A percentile compares a stretch with the other conserved stretches of the same genome.
phyloP scores from a whole-genome alignment of 2,888 invertebrate species.

The Piscicola geometra region DNA sequence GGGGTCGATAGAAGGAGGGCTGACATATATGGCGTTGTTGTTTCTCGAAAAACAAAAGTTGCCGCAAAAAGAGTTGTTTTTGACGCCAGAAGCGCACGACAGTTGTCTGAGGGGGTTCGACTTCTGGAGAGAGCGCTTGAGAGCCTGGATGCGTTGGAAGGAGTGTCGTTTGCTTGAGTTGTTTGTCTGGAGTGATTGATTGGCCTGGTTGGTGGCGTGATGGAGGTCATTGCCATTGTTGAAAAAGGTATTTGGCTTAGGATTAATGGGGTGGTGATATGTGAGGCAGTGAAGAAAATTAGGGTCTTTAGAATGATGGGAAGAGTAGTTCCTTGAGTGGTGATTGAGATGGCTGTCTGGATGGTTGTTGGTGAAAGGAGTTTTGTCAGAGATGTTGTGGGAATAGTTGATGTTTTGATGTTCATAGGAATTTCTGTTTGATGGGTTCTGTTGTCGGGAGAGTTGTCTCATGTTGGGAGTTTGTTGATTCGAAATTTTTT shows the following conservation, averaged over 20 bases:
- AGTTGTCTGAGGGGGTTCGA: background rate
- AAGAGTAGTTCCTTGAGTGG: background rate
- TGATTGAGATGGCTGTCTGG: too few species aligned
- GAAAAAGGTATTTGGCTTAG: too few species aligned
- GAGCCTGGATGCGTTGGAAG: background rate
- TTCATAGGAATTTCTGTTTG: background rate
- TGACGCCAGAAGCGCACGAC: background rate
- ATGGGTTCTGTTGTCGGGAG: background rate
- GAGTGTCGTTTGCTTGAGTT: background rate
- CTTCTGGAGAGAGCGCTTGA: background rate
- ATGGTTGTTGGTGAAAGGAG: too few species aligned
- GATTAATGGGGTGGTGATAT: too few species aligned
- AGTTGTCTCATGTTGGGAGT: background rate
- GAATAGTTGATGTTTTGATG: background rate
- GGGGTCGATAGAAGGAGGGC: too few species aligned
- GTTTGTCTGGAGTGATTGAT: background rate
- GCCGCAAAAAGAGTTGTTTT: constrained; percentile 7
- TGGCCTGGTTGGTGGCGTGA: too few species aligned
- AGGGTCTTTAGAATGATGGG: background rate
- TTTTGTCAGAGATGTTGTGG: background rate
- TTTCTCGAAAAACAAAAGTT: background rate
- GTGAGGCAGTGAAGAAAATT: too few species aligned
- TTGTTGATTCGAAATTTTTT: background rate
- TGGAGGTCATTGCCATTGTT: too few species aligned
- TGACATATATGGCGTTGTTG: background rate